Conservation (phyloP, 1,140 invertebrate species). For the Diabrotica virgifera region DNA sequence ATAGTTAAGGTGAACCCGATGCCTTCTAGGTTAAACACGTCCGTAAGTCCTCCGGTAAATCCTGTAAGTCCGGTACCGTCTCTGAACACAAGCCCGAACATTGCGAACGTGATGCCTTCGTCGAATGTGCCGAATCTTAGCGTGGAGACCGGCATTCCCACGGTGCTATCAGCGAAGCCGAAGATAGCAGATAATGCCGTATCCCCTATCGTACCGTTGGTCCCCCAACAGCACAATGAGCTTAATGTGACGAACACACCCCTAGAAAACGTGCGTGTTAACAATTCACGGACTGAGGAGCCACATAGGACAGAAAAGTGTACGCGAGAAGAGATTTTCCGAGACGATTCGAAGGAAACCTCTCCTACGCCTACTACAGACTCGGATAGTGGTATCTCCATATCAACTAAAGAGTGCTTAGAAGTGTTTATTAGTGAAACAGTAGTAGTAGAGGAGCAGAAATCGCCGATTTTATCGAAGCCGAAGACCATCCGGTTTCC, state of each 20-base stretch:
- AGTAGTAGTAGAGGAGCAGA: slow-evolving; percentile 37
- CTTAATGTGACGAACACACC: neutral
- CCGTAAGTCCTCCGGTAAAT: slow-evolving; percentile 17
- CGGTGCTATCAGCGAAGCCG: slow-evolving; percentile 37
- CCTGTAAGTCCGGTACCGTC: neutral
- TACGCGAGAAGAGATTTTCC: slow-evolving; percentile 10
- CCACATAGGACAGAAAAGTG: slow-evolving; percentile 29
- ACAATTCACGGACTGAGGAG: slow-evolving; percentile 26
- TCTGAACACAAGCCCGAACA: neutral
- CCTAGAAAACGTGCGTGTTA: slow-evolving; percentile 15
- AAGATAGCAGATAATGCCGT: slow-evolving; percentile 18
- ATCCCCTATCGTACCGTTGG: slow-evolving; percentile 13
- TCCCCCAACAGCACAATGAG: slow-evolving; percentile 1
- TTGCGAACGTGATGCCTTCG: slow-evolving; percentile 9
- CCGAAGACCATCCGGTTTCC: slow-evolving; percentile 78
- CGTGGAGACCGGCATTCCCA: slow-evolving; percentile 41
- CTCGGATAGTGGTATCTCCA: slow-evolving; percentile 42
- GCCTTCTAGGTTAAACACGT: slow-evolving; percentile 40
- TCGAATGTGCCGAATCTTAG: slow-evolving; percentile 22
- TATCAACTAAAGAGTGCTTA: slow-evolving; percentile 34
- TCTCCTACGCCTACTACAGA: slow-evolving; percentile 33
- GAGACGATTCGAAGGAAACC: slow-evolving; percentile 10
- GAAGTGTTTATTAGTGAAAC: slow-evolving; percentile 35
- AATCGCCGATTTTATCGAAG: slow-evolving; percentile 66
- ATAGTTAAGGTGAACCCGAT: slow-evolving; percentile 45